phyloP scores from a whole-genome alignment of 1,140 invertebrate genomes.

The Trissolcus basalis region DNA sequence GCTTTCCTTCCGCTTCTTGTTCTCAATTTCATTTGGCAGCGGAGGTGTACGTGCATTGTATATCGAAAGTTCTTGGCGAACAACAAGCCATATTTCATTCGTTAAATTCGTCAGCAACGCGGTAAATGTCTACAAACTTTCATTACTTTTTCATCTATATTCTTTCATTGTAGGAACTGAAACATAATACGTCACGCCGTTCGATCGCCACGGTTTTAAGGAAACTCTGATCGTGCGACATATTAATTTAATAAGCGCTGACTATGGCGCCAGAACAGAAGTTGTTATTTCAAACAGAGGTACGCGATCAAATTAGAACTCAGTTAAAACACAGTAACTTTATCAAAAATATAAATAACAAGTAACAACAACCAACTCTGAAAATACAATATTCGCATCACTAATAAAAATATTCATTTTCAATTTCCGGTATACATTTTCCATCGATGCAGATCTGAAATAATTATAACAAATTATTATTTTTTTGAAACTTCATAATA shows the following conservation, averaged over 20 bases:
- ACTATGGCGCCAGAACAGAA: too few relatives aligned
- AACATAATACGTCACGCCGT: conserved; percentile 15
- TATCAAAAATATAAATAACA: too few relatives aligned
- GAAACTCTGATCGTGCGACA: conserved; percentile 27
- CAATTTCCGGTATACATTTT: conserved; percentile 76
- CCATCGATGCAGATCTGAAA: conserved; percentile 89
- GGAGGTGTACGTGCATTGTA: conserved; percentile 62
- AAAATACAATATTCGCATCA: too few relatives aligned
- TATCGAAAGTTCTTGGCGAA: conserved; percentile 43
- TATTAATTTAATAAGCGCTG: neutral
- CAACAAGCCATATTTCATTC: conserved; percentile 61
- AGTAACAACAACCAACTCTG: too few relatives aligned
- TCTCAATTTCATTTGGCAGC: conserved; percentile 66
- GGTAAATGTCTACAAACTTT: conserved; percentile 35
- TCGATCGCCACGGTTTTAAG: conserved; percentile 3
- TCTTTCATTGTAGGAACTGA: conserved; percentile 6
- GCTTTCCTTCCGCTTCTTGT: conserved; percentile 56
- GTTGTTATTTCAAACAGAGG: too few relatives aligned
- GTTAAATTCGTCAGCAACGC: conserved; percentile 52
- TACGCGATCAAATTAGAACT: too few relatives aligned
- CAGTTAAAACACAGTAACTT: too few relatives aligned
- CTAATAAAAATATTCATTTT: neutral
- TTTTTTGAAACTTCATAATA: too few relatives aligned
- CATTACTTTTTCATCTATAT: conserved; percentile 21
- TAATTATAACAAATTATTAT: neutral